Evolutionary conservation across 1,140 invertebrate species (phyloP).

Genomic region (Meloidogyne hapla): DNA sequence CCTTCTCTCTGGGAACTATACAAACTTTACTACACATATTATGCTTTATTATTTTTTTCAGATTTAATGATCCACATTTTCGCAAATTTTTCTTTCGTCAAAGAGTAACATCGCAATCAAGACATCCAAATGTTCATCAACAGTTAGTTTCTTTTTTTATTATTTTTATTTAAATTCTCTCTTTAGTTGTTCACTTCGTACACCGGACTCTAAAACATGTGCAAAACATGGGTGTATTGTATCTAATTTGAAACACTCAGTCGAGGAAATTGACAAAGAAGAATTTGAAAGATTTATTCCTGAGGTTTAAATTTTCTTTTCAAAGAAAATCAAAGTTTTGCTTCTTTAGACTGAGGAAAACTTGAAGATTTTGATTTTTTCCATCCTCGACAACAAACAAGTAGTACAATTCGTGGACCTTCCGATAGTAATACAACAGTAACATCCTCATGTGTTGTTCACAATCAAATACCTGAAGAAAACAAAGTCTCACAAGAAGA

Average conservation of each 20-base stretch:
- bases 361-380: slow-evolving; percentile 39
- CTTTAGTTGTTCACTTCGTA: slow-evolving; percentile 29
- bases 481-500: not conserved
- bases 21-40: too few species aligned
- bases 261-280: not conserved
- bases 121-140: slow-evolving; percentile 43
- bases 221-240: slow-evolving; percentile 28
- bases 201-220: slow-evolving; percentile 25
- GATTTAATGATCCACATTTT: slow-evolving; percentile 40
- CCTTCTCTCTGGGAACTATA: too few species aligned
- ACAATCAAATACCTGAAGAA: slow-evolving; percentile 14
- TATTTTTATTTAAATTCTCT: not conserved
- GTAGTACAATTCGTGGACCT: slow-evolving; percentile 21
- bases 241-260: not conserved
- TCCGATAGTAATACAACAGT: not conserved
- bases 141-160: slow-evolving; percentile 32
- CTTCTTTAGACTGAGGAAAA: not conserved
- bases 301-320: not conserved
- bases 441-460: not conserved
- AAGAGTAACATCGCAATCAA: slow-evolving; percentile 45
- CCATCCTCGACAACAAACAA: slow-evolving; percentile 21
- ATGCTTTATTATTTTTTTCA: not conserved
- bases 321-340: not conserved
- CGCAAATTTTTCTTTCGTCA: slow-evolving; percentile 50
- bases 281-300: not conserved